These are phyloP conservation scores for Sceliomorpha sp. DNA, from an alignment of 2,888 invertebrate species.

Conservation along the genomic window DNA sequence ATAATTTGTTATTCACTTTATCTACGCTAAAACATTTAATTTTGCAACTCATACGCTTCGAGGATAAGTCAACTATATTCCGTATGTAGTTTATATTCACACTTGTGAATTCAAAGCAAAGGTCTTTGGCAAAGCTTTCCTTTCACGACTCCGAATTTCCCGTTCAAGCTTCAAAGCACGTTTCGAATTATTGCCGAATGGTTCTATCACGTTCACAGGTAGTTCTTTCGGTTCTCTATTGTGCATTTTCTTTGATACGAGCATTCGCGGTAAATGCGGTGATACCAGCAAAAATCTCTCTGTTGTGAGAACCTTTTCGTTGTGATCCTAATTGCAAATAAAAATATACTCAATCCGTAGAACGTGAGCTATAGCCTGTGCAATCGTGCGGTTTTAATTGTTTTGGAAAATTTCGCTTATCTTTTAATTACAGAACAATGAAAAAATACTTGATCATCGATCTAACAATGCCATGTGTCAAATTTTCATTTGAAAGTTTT, in stretches of 20 bases:
- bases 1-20: no score
- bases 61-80: constrained; percentile 24
- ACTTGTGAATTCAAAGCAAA: constrained; percentile 48
- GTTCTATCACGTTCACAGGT: constrained; percentile 46
- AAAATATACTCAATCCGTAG: constrained; percentile 1
- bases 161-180: constrained; percentile 70
- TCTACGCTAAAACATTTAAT: no score
- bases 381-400: no score
- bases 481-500: no score
- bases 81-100: constrained; percentile 56
- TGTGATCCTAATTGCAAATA: constrained; percentile 17
- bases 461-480: no score
- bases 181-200: constrained; percentile 69
- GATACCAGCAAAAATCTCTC: constrained; percentile 25
- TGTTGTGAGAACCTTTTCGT: constrained; percentile 17
- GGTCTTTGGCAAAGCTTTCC: constrained; percentile 45
- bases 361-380: neutral
- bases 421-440: no score
- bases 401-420: no score
- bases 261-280: constrained; percentile 30
- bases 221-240: constrained; percentile 46
- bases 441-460: no score
- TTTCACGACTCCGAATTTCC: constrained; percentile 64
- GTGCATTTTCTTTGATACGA: constrained; percentile 58
- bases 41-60: constrained; percentile 5